Percentiles rank a stretch among this genome's conserved stretches.
These are phyloP conservation scores for Strongylocentrotus purpuratus DNA, from an alignment of 35 echinoderm and acorn worm species.

Conservation along the genomic window DNA sequence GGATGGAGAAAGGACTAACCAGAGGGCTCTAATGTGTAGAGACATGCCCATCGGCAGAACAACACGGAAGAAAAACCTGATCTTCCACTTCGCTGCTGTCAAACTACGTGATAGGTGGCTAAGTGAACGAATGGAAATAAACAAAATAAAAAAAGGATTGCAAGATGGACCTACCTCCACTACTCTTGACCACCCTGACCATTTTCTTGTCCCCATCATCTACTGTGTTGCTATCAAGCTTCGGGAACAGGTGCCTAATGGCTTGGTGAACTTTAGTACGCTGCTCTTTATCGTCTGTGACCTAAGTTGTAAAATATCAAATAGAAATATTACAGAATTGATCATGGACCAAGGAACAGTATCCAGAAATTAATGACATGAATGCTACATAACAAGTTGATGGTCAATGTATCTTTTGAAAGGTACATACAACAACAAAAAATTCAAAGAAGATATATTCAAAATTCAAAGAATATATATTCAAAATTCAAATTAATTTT, in stretches of 20 bases:
- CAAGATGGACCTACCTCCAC: constrained; percentile 14
- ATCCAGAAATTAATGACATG: neutral
- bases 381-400: neutral
- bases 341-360: neutral
- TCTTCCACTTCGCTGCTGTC: too few relatives aligned
- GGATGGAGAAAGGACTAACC: too few relatives aligned
- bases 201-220: constrained; percentile 60
- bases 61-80: too few relatives aligned
- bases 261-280: constrained; percentile 67
- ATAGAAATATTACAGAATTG: neutral
- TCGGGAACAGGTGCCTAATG: constrained; percentile 59
- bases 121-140: too few relatives aligned
- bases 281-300: constrained; percentile 67
- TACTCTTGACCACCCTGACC: constrained; percentile 50
- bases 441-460: too few relatives aligned
- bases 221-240: constrained; percentile 69
- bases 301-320: constrained; percentile 34
- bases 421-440: neutral
- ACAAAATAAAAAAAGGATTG: too few relatives aligned
- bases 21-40: too few relatives aligned
- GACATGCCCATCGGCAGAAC: too few relatives aligned
- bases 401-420: neutral
- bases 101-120: too few relatives aligned
- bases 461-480: too few relatives aligned
- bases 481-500: too few relatives aligned